Evolutionary conservation across 2,113 vertebrate species (phyloP), one percentile per base, ranked within the genome.

Genomic region (Anas platyrhynchos): DNA sequence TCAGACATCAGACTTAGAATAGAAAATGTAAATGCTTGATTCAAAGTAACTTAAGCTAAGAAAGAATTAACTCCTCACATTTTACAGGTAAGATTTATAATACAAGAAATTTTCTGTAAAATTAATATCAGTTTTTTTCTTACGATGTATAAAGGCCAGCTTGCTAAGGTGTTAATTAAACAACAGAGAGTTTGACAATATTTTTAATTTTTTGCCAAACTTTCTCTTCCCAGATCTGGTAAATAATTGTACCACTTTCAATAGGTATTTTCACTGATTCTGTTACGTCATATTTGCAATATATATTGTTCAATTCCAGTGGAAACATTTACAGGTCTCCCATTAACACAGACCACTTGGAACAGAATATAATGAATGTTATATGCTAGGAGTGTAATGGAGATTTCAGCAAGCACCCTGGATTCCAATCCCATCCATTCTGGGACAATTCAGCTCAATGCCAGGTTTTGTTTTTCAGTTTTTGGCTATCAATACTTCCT

Each of bases 1-100:
- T 93, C 44, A 92, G 61, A 86, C 50, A 96, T 93, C 44, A 92
- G 61, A 86, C 50, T 96, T 88, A 89, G 50, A 96, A 85, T 3
- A 75, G 26, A 93, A 93, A 88, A 18, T 58, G 43, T 20, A 55
- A 58, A 27, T 63, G 13, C 48, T 86, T 43, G 44, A 41, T 59
- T 67, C 32, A 74, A 15, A 48, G 55, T 34, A 48, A 50, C 54
- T 41, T 68, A 74, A 69, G 21, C 34, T 31, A 48, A n/a, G 62
- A 22, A 86, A 86, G 55, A 67, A 73, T 75, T 89, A 91, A 93
- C 21, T 91, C 11, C 2, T 71, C 90, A 22, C 22, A 69, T 85
- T 36, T 75, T 83, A 77, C 26, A 63, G 17, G 20, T 65, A 50
- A 78, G 52, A 68, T 31, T 62, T 84, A 66, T 31, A 80, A 61